Conservation (phyloP, 2,113 vertebrate genomes). For the Rhinichthys klamathensis region DNA sequence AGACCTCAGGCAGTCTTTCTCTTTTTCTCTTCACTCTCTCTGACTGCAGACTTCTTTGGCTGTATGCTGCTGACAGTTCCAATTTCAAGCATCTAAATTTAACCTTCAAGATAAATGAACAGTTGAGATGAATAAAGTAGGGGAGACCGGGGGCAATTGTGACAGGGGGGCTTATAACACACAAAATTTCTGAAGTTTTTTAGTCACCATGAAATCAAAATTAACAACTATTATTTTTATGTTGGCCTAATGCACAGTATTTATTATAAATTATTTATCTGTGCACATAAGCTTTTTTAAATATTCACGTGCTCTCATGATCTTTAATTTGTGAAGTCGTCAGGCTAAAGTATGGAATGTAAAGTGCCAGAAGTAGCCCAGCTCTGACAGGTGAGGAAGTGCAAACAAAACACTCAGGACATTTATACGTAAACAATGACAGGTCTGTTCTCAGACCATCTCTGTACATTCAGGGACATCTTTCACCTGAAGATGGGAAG, state of each 20-base stretch:
- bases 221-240: not conserved
- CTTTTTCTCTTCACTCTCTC: not conserved
- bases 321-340: not conserved
- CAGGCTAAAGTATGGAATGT: constrained; percentile 26
- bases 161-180: not conserved
- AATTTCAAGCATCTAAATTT: constrained; percentile 22
- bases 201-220: not conserved
- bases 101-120: constrained; percentile 21
- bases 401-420: constrained; percentile 25
- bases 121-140: not conserved
- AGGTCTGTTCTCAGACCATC: constrained; percentile 1
- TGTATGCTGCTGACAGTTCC: not conserved
- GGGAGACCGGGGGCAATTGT: not conserved
- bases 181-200: not conserved
- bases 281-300: too few relatives aligned
- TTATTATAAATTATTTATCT: too few relatives aligned
- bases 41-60: constrained; percentile 19
- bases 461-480: not conserved
- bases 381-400: constrained; percentile 30
- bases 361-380: constrained; percentile 4
- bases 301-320: too few relatives aligned
- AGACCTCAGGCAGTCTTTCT: constrained; percentile 16
- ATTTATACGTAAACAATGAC: constrained; percentile 35
- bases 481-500: not conserved
- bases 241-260: too few relatives aligned